Evolutionary conservation across 2,888 invertebrate genomes (phyloP), one percentile per base, ranked within the genome.

Genomic region (Eutolmus rufibarbis): DNA sequence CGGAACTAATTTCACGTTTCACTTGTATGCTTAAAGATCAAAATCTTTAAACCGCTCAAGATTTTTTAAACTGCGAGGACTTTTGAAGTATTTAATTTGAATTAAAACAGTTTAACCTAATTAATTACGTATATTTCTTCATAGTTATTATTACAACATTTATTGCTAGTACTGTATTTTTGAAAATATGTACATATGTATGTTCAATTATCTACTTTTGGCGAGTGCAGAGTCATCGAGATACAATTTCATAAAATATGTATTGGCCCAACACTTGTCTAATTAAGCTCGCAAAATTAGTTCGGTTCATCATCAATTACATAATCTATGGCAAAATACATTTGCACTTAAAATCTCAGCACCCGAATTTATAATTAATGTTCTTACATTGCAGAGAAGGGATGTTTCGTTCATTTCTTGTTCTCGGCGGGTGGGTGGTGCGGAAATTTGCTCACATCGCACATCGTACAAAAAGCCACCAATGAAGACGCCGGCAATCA

Each of bases 331-430:
- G 40, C 78, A 86, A 86, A 86, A 78, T 56, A 66, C 79, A 79
- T 79, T 79, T 86, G 78, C 79, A 86, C 79, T 79, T 86, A 86
- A 86, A 86, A 79, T 79, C 79, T 86, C 77, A 78, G 66, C 79
- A 86, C 78, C 79, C 57, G 40, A 66, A 57, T 86, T 79, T 43
- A 86, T 86, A 86, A 86, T 79, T 86, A 86, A 86, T 86, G 86
- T 76, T 46, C 76, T 16, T 74, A 43, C 74, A 84, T 84, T 74
- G 43, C 84, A 12, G n/a, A 28, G 37, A 23, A 40, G 43, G 28
- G 37, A 40, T 74, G 66, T 74, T 40, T 40, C 84, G 74, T 74
- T 74, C 84, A 84, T 74, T 74, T 84, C 74, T 84, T 84, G 84
- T 19, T 14, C 57, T 43, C 40, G 74, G 34, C 23, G 84, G 74